Percentiles rank a stretch among this genome's conserved stretches.
Evolutionary conservation across 1,140 invertebrate genomes (phyloP).

Genomic region (Lanistes nyassanus): DNA sequence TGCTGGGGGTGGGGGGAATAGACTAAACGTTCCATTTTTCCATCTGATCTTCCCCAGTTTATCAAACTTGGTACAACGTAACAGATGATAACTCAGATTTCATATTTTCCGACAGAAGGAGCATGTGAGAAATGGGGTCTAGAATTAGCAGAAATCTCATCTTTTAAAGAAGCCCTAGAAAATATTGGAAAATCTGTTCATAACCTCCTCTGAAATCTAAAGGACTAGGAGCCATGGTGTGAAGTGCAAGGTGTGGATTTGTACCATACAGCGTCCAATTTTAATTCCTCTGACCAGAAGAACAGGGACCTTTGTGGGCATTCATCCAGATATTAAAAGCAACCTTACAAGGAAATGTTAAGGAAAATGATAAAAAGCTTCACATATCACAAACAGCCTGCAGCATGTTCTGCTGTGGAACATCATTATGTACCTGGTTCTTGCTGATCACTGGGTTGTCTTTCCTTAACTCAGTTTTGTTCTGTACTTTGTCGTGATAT

Average conservation of each 20-base stretch:
- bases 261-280: too few relatives aligned
- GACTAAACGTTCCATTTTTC: not conserved
- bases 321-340: too few relatives aligned
- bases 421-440: too few relatives aligned
- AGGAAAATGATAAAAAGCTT: too few relatives aligned
- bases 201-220: not conserved
- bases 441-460: too few relatives aligned
- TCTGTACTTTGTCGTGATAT: too few relatives aligned
- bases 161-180: not conserved
- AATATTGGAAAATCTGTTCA: not conserved
- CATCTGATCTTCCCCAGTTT: not conserved
- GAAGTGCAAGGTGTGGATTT: not conserved
- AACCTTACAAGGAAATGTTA: too few relatives aligned
- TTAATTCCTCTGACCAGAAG: too few relatives aligned
- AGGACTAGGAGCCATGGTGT: not conserved
- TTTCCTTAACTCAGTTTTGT: too few relatives aligned
- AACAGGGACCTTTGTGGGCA: too few relatives aligned
- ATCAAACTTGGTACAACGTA: not conserved
- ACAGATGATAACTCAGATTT: not conserved
- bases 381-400: too few relatives aligned
- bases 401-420: too few relatives aligned
- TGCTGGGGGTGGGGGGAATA: not conserved
- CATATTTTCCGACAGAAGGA: not conserved
- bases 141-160: not conserved
- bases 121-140: not conserved